phyloP scores from a whole-genome alignment of 2,888 invertebrate genomes.

The Heterodera filipjevi region DNA sequence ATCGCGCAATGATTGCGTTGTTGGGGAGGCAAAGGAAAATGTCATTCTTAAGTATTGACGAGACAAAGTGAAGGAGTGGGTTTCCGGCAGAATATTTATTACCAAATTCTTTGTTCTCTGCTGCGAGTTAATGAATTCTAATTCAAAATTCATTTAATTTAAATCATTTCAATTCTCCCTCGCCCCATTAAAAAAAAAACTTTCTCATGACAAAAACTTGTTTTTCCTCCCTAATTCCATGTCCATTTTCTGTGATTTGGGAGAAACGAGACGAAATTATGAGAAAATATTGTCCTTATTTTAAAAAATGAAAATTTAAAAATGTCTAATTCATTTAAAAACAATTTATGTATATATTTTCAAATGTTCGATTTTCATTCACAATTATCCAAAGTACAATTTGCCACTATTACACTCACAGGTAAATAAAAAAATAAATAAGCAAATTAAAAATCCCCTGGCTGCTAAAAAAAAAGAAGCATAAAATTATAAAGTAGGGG shows the following conservation, averaged over 20 bases:
- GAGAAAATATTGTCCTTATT: not conserved
- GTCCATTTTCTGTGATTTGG: not conserved
- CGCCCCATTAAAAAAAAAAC: not conserved
- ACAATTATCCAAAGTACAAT: slow-evolving; percentile 50
- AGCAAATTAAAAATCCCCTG: no score
- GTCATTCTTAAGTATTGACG: no score
- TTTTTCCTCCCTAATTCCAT: not conserved
- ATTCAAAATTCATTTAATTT: not conserved
- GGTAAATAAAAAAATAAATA: no score
- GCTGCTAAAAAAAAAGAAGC: no score
- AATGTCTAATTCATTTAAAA: not conserved
- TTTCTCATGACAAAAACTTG: not conserved
- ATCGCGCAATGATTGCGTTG: no score
- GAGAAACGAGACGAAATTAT: not conserved
- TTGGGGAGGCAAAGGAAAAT: no score
- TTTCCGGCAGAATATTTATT: not conserved
- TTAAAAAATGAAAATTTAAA: not conserved
- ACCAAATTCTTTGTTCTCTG: not conserved
- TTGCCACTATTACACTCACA: not conserved
- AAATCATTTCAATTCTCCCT: no score
- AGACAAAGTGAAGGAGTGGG: no score
- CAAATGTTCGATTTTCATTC: slow-evolving; percentile 37
- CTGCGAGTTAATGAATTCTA: not conserved
- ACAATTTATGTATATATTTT: not conserved
- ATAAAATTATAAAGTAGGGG: no score